Evolutionary conservation across 2,888 invertebrate genomes (phyloP).

Genomic region (Caenorhabditis angaria): DNA sequence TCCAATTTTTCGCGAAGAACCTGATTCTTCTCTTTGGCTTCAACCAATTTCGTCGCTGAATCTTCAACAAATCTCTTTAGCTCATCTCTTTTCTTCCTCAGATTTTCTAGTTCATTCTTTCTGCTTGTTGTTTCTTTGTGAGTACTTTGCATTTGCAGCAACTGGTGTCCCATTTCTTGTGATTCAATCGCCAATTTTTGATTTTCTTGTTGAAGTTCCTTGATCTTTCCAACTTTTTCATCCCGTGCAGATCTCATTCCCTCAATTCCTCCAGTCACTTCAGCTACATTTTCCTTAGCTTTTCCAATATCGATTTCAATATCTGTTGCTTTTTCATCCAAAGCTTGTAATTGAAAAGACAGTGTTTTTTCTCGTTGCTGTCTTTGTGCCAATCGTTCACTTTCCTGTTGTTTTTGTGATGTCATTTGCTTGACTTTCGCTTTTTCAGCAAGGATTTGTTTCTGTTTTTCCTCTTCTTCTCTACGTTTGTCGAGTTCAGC

Average conservation of each 20-base stretch:
- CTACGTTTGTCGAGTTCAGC: conserved; percentile 77
- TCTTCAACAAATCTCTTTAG: conserved; percentile 50
- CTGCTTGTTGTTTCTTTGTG: conserved; percentile 49
- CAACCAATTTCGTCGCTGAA: conserved; percentile 35
- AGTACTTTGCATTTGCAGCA: conserved; percentile 65
- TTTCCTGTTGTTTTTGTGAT: conserved; percentile 67
- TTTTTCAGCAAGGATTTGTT: conserved; percentile 96
- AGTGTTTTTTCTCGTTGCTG: conserved; percentile 88
- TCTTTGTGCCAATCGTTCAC: conserved; percentile 82
- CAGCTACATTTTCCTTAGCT: conserved; percentile 41
- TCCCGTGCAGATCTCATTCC: conserved; percentile 91
- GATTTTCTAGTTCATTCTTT: conserved; percentile 62
- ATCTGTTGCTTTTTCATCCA: conserved; percentile 82
- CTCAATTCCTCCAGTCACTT: conserved; percentile 81
- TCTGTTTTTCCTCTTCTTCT: conserved; percentile 89
- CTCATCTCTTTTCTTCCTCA: conserved; percentile 43
- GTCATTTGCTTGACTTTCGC: conserved; percentile 88
- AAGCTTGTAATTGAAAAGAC: conserved; percentile 81
- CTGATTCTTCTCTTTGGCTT: conserved; percentile 42
- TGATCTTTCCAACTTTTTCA: conserved; percentile 82
- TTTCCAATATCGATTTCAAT: conserved; percentile 78
- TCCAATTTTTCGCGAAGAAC: conserved; percentile 47
- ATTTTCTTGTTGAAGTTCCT: conserved; percentile 79
- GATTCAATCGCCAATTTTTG: conserved; percentile 76
- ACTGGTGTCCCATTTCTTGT: conserved; percentile 70